These are phyloP conservation scores for Passer domesticus DNA, from an alignment of 2,113 vertebrate species.

Conservation along the genomic window DNA sequence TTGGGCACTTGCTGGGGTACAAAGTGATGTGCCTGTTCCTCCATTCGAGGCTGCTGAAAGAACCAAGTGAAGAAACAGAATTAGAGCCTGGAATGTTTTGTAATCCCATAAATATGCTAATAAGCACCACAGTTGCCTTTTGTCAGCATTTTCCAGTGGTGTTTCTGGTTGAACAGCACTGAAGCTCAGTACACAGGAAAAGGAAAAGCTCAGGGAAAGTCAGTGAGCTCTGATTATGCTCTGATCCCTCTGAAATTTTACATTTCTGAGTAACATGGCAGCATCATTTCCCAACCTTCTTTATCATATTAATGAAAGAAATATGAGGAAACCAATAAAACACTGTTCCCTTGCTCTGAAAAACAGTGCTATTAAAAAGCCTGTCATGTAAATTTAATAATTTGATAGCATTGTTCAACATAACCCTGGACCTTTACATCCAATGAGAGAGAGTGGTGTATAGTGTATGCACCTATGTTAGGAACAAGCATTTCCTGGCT, in stretches of 20 bases:
- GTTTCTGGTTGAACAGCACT: not conserved
- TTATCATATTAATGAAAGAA: not conserved
- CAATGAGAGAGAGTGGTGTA: not conserved
- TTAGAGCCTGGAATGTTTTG: not conserved
- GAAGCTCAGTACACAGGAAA: too few relatives aligned
- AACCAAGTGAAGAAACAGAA: not conserved
- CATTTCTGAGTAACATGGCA: not conserved
- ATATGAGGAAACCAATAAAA: not conserved
- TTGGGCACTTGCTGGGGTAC: not conserved
- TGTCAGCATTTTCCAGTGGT: not conserved
- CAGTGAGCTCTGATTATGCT: not conserved
- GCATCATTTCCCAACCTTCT: not conserved
- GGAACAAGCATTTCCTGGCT: not conserved
- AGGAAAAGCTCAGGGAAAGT: not conserved
- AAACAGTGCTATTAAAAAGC: not conserved
- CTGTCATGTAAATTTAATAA: not conserved
- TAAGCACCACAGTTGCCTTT: not conserved
- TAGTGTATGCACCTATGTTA: not conserved
- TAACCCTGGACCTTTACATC: not conserved
- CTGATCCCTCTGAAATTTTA: not conserved
- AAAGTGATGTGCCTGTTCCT: not conserved
- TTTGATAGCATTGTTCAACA: not conserved
- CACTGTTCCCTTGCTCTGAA: not conserved
- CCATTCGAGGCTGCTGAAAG: not conserved
- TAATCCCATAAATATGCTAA: not conserved